These are phyloP conservation scores for Phymorhynchus buccinoides DNA, from an alignment of 1,140 invertebrate species.

Conservation along the genomic window DNA sequence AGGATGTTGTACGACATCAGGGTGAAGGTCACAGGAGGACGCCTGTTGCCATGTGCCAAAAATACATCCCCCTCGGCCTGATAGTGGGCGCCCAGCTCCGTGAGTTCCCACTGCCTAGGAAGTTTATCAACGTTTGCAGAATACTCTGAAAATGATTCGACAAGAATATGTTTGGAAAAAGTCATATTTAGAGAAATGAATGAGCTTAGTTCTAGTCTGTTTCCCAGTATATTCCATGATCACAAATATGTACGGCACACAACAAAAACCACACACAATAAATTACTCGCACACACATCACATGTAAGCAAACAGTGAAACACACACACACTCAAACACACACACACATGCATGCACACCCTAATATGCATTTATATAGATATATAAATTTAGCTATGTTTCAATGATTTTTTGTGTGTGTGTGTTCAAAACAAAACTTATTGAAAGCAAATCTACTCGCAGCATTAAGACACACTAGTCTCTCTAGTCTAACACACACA, in stretches of 20 bases:
- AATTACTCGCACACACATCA: not conserved
- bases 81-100: constrained; percentile 33
- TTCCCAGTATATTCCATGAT: not conserved
- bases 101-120: constrained; percentile 47
- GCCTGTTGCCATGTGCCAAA: not conserved
- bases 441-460: too few species aligned
- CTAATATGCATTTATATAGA: too few species aligned
- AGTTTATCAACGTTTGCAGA: not conserved
- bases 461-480: too few species aligned
- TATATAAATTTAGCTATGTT: too few species aligned
- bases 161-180: not conserved
- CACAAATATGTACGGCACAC: not conserved
- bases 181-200: not conserved
- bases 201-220: not conserved
- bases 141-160: not conserved
- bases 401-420: too few species aligned
- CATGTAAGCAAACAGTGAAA: not conserved
- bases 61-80: not conserved
- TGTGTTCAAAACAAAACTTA: too few species aligned
- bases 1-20: constrained; percentile 85
- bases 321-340: not conserved
- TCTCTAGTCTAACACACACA: too few species aligned
- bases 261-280: not conserved
- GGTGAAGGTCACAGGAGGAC: constrained; percentile 52
- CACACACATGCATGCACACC: not conserved